Base-by-base conservation (phyloP, 2,113 vertebrate genomes). In the Hippocampus zosterae region DNA sequence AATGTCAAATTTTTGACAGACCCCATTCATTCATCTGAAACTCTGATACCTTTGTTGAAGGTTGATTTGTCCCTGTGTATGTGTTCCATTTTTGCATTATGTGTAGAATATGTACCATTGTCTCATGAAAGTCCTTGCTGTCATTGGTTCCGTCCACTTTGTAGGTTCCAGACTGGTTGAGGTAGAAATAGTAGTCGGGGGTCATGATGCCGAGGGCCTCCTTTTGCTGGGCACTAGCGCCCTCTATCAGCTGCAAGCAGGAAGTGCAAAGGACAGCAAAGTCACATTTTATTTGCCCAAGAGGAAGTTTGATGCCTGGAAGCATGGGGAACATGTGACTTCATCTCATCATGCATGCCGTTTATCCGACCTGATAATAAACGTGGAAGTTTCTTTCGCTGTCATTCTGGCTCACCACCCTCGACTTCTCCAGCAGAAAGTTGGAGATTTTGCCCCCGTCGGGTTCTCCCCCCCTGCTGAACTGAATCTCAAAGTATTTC, bases 401-500 rank as follows among this genome's bases (percentile, higher is more conserved):
- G 85, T 98, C 94, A 0, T 99, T 98, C 88, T 99, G 96, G 88
- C 83, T 96, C 84, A 99, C 96, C 81, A 98, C 97, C 1, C 97
- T 92, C 0, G 96, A 98, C 85, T 99, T 99, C 91, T 99, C 97
- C 81, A 99, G 90, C 67, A 99, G 87, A 81, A 99, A 99, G 88
- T 98, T 99, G 72, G 95, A 99, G 79, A 98, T 98, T 88, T 95
- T 98, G 2, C 97, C 96, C 0, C 97, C 97, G 0, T 99, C 96
- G 0, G 97, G 97, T 70, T 98, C 96, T 0, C 97, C 97, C 0
- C 96, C 97, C 4, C 95, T 92, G 89, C 97, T 99, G 91, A 99
- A 99, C 88, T 99, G 97, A 87, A 99, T 99, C 89, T 98, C 97
- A 21, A 99, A 98, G 84, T 99, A 99, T 81, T 99, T 99, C 42